phyloP scores from a whole-genome alignment of 2,888 invertebrate species.

The Sepioteuthis lessoniana region DNA sequence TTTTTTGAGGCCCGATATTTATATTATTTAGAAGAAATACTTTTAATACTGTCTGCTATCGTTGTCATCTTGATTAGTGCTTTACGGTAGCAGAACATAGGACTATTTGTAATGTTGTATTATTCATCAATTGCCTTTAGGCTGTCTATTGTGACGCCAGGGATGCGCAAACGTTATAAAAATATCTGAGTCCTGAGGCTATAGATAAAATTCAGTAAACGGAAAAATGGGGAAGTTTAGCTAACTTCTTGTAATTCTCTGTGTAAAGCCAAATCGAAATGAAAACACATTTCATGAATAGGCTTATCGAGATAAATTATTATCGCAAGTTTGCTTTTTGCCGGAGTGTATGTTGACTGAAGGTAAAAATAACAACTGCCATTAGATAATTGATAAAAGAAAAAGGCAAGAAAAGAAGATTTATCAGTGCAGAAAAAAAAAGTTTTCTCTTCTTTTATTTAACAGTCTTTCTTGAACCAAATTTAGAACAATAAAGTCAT shows the following conservation, averaged over 20 bases:
- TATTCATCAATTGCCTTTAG: not conserved
- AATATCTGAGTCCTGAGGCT: not conserved
- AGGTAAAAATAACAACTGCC: not conserved
- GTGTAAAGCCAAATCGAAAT: not conserved
- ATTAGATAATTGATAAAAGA: too few species aligned
- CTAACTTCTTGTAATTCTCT: not conserved
- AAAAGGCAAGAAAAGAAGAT: too few species aligned
- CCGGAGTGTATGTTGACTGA: not conserved
- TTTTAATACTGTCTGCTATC: not conserved
- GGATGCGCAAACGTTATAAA: not conserved
- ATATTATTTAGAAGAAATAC: too few species aligned
- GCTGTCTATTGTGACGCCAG: not conserved
- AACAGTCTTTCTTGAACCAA: too few species aligned
- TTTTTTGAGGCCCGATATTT: too few species aligned
- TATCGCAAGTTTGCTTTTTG: not conserved
- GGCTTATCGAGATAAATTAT: not conserved
- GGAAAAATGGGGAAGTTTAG: not conserved
- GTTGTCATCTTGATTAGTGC: not conserved
- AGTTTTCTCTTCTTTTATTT: too few species aligned
- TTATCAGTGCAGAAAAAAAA: too few species aligned
- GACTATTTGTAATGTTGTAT: not conserved
- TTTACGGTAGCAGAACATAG: not conserved
- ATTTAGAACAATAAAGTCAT: too few species aligned
- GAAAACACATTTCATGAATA: not conserved
- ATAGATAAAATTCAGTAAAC: not conserved